Percentiles rank a stretch among this genome's conserved stretches.
Evolutionary conservation across 2,888 invertebrate genomes (phyloP).

Genomic region (Blera fallax): DNA sequence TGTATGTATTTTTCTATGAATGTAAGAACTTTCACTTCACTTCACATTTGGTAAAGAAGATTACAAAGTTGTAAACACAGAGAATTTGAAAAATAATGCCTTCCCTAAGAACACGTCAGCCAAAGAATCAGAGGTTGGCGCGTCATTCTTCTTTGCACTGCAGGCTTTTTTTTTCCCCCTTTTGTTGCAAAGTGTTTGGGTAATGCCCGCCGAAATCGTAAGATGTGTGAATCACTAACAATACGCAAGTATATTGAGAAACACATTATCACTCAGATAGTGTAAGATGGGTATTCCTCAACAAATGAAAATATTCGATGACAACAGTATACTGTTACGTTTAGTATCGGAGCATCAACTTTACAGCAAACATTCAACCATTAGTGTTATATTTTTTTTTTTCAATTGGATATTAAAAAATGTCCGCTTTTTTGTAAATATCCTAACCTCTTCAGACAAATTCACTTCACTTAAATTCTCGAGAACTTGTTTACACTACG

Average conservation of each 20-base stretch:
- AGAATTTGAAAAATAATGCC: background rate
- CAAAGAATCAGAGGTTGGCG: constrained; percentile 19
- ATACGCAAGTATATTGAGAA: background rate
- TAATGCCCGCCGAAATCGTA: background rate
- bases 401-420: background rate
- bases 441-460: background rate
- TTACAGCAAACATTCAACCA: too few species aligned
- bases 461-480: background rate
- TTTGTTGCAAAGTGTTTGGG: background rate
- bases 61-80: constrained; percentile 8
- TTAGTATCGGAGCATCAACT: too few species aligned
- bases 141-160: constrained; percentile 19
- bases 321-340: background rate
- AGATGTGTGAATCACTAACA: background rate
- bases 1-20: background rate
- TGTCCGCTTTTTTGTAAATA: constrained; percentile 8
- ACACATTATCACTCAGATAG: background rate
- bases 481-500: constrained; percentile 37
- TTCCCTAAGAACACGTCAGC: constrained; percentile 44
- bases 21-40: background rate
- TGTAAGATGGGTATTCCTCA: background rate
- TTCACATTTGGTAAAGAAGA: background rate
- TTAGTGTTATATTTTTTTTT: background rate
- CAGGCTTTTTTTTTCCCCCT: background rate
- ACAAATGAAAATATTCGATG: background rate